Evolutionary conservation across 2,113 vertebrate genomes (phyloP).

Genomic region (Calidris pugnax): DNA sequence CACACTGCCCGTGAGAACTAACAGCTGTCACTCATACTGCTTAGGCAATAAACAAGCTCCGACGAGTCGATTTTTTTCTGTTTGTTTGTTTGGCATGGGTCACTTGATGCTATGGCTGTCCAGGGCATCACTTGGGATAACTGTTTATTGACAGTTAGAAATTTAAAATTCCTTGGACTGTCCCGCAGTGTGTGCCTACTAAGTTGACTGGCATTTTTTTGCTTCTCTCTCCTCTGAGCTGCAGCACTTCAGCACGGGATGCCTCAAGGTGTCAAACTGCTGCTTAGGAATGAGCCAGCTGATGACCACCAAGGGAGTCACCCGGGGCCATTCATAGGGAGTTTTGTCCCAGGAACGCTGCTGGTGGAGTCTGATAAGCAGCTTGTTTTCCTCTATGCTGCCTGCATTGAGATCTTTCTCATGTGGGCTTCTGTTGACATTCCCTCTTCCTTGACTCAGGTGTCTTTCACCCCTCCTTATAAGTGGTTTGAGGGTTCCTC

Average conservation of each 20-base stretch:
- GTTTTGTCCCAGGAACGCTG: background rate
- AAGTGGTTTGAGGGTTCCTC: background rate
- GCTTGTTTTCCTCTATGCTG: background rate
- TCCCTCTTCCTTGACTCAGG: background rate
- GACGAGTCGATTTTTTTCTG: background rate
- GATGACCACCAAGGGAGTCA: background rate
- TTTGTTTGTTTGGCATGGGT: background rate
- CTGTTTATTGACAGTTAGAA: background rate
- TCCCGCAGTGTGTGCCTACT: rapidly evolving
- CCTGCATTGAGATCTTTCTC: background rate
- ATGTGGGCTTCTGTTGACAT: rapidly evolving
- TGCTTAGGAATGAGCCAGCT: background rate
- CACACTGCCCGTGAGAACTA: background rate
- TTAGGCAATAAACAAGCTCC: background rate
- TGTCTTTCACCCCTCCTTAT: background rate
- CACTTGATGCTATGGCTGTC: background rate
- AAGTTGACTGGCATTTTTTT: background rate
- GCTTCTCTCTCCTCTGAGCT: background rate
- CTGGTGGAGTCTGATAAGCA: rapidly evolving
- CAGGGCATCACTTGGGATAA: background rate
- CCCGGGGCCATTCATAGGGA: rapidly evolving
- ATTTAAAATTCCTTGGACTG: background rate
- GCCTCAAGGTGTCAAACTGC: rapidly evolving
- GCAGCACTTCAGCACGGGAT: background rate
- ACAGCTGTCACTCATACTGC: background rate